Percentiles rank a stretch among this genome's conserved stretches.
Evolutionary conservation across 2,888 invertebrate genomes (phyloP).

Genomic region (Venustoraphidia nigricollis): DNA sequence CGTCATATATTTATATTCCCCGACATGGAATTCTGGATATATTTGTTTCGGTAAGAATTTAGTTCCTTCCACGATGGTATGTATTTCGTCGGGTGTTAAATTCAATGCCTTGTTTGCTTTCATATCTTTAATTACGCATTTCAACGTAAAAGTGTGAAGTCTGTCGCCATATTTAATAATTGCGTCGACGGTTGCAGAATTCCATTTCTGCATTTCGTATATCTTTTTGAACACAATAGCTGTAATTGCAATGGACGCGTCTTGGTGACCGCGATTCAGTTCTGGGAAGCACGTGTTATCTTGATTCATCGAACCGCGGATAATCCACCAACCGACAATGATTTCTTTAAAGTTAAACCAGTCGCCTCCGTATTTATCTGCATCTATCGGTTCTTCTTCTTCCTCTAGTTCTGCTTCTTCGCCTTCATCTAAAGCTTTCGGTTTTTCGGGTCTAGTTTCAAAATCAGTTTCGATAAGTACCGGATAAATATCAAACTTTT

Average conservation of each 20-base stretch:
- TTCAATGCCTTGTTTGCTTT: conserved; percentile 11
- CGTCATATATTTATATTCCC: conserved; percentile 9
- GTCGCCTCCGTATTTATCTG: conserved; percentile 17
- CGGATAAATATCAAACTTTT: no score
- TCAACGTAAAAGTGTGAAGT: conserved; percentile 34
- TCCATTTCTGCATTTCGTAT: conserved; percentile 40
- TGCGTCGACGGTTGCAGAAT: conserved; percentile 36
- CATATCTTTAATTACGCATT: conserved; percentile 11
- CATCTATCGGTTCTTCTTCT: conserved; percentile 2
- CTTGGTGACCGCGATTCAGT: conserved; percentile 28
- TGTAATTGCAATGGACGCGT: conserved; percentile 37
- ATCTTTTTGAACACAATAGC: conserved; percentile 41
- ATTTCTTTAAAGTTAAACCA: conserved; percentile 26
- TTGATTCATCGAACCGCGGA: conserved; percentile 20
- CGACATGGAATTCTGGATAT: conserved; percentile 22
- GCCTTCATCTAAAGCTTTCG: neutral
- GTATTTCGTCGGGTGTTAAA: conserved; percentile 19
- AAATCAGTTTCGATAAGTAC: no score
- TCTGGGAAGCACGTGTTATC: conserved; percentile 20
- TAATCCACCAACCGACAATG: conserved; percentile 24
- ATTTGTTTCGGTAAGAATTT: conserved; percentile 19
- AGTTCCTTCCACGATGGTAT: conserved; percentile 16
- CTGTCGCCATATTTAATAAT: conserved; percentile 47
- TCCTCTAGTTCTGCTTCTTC: conserved; percentile 5
- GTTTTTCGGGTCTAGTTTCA: no score